Evolutionary conservation across 2,113 vertebrate species (phyloP), one percentile per base, ranked within the genome.

Genomic region (Melanerpes formicivorus): DNA sequence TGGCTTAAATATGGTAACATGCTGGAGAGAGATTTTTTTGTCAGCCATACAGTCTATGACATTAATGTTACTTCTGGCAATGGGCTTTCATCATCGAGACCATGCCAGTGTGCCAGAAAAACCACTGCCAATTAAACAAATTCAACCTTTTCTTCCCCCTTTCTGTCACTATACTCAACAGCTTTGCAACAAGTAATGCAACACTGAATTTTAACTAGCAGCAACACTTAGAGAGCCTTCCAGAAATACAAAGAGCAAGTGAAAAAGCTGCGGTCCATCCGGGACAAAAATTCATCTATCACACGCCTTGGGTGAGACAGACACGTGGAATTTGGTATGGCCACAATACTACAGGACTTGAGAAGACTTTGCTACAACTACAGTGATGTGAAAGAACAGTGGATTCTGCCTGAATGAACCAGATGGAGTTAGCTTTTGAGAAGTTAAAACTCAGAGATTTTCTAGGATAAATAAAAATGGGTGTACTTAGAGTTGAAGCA

Each of bases 31-130:
- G 54, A 97, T 85, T 34, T 93, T 94, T 96, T 95, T 92, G n/a
- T 95, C 94, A 80, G 8, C 87, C 70, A 82, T 66, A 54, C 93
- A 95, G 91, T 79, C 63, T 13, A 87, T 87, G 92, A 97, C 83
- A 75, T 74, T 58, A 93, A 54, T 95, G 83, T 95, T 96, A 93
- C 95, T 97, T 95, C 96, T 97, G 97, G 96, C 92, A 34, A 67
- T 44, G 17, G 55, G 18, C 11, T 11, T 56, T 82, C 56, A 95
- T 75, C 52, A 89, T n/a, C n/a, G 75, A 85, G 75, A 80, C 42
- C 30, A 40, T 30, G 63, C 30, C 73, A 15, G 62, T 14, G 16
- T 88, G 88, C 96, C 94, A 96, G 92, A 52, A 91, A 80, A 79
- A 81, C 15, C 50, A 58, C 5, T 93, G 90, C 93, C 84, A 88